These are phyloP conservation scores for Ammodytes marinus DNA, from an alignment of 2,113 vertebrate genomes.

Conservation along the genomic window DNA sequence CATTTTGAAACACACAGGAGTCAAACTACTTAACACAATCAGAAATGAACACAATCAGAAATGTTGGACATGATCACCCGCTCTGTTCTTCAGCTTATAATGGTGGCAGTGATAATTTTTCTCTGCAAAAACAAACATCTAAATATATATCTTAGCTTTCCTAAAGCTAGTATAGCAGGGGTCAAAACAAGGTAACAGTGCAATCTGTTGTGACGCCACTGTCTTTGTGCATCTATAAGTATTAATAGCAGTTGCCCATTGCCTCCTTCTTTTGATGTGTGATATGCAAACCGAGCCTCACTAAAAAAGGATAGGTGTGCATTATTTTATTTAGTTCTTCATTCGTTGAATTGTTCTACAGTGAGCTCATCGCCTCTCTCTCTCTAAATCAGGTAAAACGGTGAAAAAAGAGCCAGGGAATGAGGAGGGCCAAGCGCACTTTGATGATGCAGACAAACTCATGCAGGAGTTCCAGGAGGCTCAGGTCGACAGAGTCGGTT, in stretches of 20 bases:
- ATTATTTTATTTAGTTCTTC: background rate
- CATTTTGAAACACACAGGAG: background rate
- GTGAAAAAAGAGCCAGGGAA: slow-evolving; percentile 95
- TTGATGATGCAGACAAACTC: slow-evolving; percentile 93
- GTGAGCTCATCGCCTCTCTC: background rate
- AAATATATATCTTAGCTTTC: background rate
- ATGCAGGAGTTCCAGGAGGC: slow-evolving; percentile 96
- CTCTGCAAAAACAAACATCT: background rate
- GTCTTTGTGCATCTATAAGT: too few relatives aligned
- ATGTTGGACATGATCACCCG: background rate
- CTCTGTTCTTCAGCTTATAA: slow-evolving; percentile 1
- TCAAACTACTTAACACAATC: background rate
- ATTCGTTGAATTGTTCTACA: background rate
- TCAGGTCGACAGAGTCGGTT: slow-evolving; percentile 93
- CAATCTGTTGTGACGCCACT: background rate
- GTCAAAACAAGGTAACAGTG: background rate
- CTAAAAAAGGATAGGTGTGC: background rate
- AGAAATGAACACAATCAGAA: background rate
- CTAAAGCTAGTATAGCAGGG: background rate
- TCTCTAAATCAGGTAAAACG: slow-evolving; percentile 85
- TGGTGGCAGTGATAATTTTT: background rate
- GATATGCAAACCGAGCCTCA: background rate
- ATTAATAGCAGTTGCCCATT: background rate
- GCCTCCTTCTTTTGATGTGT: background rate
- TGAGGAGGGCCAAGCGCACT: slow-evolving; percentile 90